Evolutionary conservation across 2,888 invertebrate species (phyloP).

Genomic region (Pharmacophagus antenor): DNA sequence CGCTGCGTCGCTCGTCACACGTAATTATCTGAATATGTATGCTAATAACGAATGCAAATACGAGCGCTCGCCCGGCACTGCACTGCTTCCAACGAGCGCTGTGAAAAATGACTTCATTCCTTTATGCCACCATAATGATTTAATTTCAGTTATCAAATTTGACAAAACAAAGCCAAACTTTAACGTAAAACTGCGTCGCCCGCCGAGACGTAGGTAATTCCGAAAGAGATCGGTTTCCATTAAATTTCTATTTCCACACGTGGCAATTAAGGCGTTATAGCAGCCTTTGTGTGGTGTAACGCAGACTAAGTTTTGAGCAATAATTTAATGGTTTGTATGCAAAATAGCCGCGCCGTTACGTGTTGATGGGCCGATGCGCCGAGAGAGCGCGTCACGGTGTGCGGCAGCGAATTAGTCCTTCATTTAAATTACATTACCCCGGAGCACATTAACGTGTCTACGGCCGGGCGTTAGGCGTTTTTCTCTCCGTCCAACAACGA

Average conservation of each 20-base stretch:
- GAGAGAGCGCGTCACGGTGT: constrained; percentile 75
- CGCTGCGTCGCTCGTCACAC: constrained; percentile 60
- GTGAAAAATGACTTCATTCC: constrained; percentile 70
- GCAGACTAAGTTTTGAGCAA: constrained; percentile 80
- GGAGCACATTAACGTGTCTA: constrained; percentile 61
- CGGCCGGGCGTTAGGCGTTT: constrained; percentile 40
- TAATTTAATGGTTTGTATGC: constrained; percentile 81
- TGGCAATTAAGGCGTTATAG: constrained; percentile 78
- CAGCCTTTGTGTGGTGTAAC: constrained; percentile 74
- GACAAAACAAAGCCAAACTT: background rate
- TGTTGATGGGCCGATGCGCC: constrained; percentile 77
- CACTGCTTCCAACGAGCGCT: constrained; percentile 42
- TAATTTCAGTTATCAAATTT: constrained; percentile 25
- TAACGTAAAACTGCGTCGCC: constrained; percentile 18
- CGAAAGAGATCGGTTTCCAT: constrained; percentile 63
- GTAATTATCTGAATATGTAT: constrained; percentile 72
- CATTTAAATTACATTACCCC: constrained; percentile 76
- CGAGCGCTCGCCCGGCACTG: constrained; percentile 45
- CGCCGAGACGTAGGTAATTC: background rate
- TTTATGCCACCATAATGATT: constrained; percentile 32
- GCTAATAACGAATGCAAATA: constrained; percentile 75
- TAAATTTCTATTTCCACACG: constrained; percentile 77
- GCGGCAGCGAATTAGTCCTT: constrained; percentile 76
- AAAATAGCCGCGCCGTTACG: constrained; percentile 78
- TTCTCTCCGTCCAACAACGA: constrained; percentile 51